A percentile compares a stretch with the other conserved stretches of the same genome.
These are phyloP conservation scores for Pelosia muscerda DNA, from an alignment of 2,888 invertebrate genomes.

Conservation along the genomic window DNA sequence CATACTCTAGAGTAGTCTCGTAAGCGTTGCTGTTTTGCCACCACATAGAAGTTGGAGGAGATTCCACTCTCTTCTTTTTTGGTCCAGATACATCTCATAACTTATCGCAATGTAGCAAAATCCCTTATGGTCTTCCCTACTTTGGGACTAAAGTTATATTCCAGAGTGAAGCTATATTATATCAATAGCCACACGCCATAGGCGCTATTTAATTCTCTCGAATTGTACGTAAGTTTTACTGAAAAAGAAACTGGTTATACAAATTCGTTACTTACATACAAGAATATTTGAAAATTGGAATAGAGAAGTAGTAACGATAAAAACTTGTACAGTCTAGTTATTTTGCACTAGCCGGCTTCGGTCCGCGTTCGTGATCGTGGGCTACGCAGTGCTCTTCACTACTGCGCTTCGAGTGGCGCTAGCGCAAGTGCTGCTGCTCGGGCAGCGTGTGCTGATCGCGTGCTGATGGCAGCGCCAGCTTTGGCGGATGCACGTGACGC, in stretches of 20 bases:
- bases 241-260: too few species aligned
- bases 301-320: background rate
- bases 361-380: conserved; percentile 92
- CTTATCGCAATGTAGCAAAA: background rate
- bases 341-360: conserved; percentile 66
- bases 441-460: conserved; percentile 95
- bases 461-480: conserved; percentile 95
- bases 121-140: background rate
- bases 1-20: too few species aligned
- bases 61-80: background rate
- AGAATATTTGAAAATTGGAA: background rate
- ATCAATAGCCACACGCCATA: background rate
- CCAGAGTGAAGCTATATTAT: background rate
- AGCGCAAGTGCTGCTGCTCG: conserved; percentile 89
- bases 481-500: conserved; percentile 95
- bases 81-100: background rate
- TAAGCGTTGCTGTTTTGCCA: too few species aligned
- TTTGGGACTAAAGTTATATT: too few species aligned
- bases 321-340: background rate
- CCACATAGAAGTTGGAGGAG: background rate
- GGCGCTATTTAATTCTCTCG: background rate
- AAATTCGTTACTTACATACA: too few species aligned
- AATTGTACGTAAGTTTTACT: background rate
- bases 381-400: conserved; percentile 96
- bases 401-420: conserved; percentile 95